phyloP scores from a whole-genome alignment of 2,113 vertebrate species.

The Bathybates hornii region DNA sequence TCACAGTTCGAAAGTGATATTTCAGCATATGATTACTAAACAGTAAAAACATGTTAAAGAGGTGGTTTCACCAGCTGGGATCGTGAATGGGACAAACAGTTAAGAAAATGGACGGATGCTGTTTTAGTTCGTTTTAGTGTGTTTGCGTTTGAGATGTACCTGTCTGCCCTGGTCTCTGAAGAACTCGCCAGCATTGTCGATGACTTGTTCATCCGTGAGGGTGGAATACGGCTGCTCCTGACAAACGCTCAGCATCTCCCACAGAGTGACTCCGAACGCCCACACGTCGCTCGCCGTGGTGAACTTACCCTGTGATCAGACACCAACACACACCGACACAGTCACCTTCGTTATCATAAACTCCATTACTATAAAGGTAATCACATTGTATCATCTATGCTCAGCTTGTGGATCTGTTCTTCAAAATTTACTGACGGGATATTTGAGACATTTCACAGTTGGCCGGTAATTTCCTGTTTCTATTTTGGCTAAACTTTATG shows the following conservation, averaged over 20 bases:
- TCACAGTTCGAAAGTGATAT: neutral
- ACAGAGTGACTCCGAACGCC: slow-evolving; percentile 92
- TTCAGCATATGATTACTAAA: neutral
- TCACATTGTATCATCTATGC: neutral
- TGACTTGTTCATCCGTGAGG: slow-evolving; percentile 88
- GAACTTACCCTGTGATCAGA: slow-evolving; percentile 81
- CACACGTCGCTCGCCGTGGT: slow-evolving; percentile 89
- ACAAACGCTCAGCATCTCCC: slow-evolving; percentile 91
- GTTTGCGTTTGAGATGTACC: slow-evolving; percentile 57
- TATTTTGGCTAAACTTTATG: neutral
- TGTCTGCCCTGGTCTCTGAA: slow-evolving; percentile 88
- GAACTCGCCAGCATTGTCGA: slow-evolving; percentile 89
- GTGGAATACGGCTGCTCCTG: slow-evolving; percentile 88
- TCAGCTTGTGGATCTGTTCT: neutral
- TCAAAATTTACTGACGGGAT: neutral
- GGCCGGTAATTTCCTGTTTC: neutral
- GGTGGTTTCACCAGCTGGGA: neutral
- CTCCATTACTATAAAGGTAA: neutral
- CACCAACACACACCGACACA: neutral
- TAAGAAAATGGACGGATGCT: neutral
- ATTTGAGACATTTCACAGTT: neutral
- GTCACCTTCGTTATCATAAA: neutral
- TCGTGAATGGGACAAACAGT: neutral
- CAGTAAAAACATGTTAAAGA: neutral
- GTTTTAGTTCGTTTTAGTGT: accelerated